Percentiles rank a stretch among this genome's conserved stretches.
Evolutionary conservation across 2,888 invertebrate species (phyloP).

Genomic region (Cremastinae sp.): DNA sequence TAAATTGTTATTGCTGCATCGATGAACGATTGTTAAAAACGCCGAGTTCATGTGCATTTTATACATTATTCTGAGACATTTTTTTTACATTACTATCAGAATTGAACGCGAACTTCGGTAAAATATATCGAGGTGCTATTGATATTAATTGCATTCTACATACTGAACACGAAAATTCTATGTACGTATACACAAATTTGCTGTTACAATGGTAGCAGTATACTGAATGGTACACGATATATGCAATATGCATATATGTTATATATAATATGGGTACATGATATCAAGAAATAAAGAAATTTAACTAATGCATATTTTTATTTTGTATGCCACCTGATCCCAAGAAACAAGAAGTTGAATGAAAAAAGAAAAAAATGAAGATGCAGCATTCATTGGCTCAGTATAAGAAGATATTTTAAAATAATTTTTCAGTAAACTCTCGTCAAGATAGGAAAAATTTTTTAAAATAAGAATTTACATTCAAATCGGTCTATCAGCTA

Average conservation of each 20-base stretch:
- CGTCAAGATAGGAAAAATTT: too few species aligned
- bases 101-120: conserved; percentile 15
- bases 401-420: too few species aligned
- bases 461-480: too few species aligned
- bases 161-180: conserved; percentile 16
- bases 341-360: conserved; percentile 11
- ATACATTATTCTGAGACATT: conserved; percentile 52
- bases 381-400: too few species aligned
- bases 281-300: conserved; percentile 49
- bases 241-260: conserved; percentile 37
- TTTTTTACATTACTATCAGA: conserved; percentile 41
- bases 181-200: conserved; percentile 28
- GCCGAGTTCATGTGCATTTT: conserved; percentile 52
- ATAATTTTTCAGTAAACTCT: too few species aligned
- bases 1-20: conserved; percentile 44
- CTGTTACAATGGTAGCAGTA: conserved; percentile 8
- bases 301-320: conserved; percentile 42
- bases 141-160: conserved; percentile 19
- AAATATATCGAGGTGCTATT: conserved; percentile 35
- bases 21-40: conserved; percentile 60
- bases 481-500: too few species aligned
- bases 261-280: conserved; percentile 42
- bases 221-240: conserved; percentile 5
- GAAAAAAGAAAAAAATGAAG: background rate
- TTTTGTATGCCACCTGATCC: conserved; percentile 4